Evolutionary conservation across 2,113 vertebrate genomes (phyloP).

Genomic region (Coturnix japonica): DNA sequence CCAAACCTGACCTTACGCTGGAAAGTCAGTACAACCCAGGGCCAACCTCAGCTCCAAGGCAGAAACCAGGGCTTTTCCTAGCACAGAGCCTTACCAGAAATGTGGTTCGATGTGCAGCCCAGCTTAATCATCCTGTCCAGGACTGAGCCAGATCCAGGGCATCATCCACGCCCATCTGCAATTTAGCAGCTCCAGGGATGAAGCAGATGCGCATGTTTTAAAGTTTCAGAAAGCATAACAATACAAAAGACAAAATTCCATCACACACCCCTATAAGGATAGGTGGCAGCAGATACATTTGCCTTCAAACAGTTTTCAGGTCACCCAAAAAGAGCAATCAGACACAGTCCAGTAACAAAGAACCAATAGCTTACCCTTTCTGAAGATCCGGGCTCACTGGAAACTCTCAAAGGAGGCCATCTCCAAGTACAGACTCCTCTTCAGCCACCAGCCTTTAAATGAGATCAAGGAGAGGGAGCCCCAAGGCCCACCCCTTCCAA

Average conservation of each 20-base stretch:
- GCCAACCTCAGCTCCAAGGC: not conserved
- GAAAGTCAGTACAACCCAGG: not conserved
- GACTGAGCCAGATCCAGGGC: not conserved
- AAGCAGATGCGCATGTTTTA: not conserved
- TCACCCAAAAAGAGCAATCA: too few species aligned
- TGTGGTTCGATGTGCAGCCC: not conserved
- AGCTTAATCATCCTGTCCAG: not conserved
- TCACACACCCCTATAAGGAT: not conserved
- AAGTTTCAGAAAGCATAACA: not conserved
- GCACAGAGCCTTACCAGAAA: fast-evolving
- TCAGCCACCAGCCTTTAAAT: too few species aligned
- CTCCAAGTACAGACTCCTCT: too few species aligned
- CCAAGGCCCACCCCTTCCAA: too few species aligned
- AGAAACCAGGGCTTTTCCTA: not conserved
- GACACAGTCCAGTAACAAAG: too few species aligned
- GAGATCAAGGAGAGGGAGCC: too few species aligned
- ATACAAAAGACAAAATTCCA: not conserved
- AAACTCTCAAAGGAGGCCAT: too few species aligned
- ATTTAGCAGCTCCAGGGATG: not conserved
- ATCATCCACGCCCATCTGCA: not conserved
- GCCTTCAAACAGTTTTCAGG: too few species aligned
- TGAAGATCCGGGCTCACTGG: too few species aligned
- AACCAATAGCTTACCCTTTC: too few species aligned
- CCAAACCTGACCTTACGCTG: fast-evolving
- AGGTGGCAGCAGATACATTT: too few species aligned